Evolutionary conservation across 2,797 vertebrate genomes (phyloP).

Genomic region (Muscicapa striata): DNA sequence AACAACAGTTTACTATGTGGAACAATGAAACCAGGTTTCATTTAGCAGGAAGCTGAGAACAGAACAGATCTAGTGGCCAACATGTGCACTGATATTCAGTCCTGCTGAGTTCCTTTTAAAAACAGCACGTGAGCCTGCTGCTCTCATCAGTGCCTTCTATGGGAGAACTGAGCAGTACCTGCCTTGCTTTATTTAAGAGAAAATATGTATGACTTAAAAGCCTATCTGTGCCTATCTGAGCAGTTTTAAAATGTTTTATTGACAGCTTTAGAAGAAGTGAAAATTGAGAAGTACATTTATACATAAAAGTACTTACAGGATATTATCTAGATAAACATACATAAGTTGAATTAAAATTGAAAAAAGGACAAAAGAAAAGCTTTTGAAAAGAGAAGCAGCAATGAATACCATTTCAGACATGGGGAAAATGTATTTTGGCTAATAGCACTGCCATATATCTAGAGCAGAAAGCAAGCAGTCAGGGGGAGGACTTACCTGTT

Average conservation of each 20-base stretch:
- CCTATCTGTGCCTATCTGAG: background rate
- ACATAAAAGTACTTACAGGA: background rate
- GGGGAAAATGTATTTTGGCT: background rate
- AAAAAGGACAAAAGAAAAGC: background rate
- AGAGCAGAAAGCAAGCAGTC: background rate
- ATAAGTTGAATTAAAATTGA: background rate
- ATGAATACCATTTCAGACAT: background rate
- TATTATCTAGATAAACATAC: background rate
- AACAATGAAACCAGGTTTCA: background rate
- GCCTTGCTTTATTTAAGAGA: background rate
- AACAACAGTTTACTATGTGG: background rate
- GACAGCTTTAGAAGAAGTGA: background rate
- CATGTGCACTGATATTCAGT: accelerated
- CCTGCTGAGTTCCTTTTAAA: background rate
- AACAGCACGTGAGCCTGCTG: background rate
- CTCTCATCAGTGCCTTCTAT: background rate
- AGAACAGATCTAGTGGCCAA: background rate
- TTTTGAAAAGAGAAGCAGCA: background rate
- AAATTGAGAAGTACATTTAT: background rate
- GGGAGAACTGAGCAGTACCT: background rate
- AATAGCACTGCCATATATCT: background rate
- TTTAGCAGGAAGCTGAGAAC: background rate
- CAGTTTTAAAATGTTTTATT: background rate
- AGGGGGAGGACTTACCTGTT: background rate
- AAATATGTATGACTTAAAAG: background rate